Evolutionary conservation across 2,797 vertebrate genomes (phyloP).

Genomic region (Clamator glandarius): DNA sequence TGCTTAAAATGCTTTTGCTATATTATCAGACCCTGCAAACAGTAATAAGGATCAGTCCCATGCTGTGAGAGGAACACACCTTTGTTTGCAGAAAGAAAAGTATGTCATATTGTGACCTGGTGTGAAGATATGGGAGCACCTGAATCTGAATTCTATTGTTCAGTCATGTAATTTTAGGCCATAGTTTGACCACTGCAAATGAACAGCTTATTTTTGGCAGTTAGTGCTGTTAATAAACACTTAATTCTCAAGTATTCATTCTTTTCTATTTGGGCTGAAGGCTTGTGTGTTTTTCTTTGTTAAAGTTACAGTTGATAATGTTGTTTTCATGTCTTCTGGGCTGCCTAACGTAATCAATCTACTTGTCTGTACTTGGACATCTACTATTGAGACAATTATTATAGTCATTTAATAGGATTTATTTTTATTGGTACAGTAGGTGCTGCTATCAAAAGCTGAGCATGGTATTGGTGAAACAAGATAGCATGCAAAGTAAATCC

Average conservation of each 20-base stretch:
- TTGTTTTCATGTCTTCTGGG: background rate
- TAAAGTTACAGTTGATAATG: background rate
- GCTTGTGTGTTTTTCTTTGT: background rate
- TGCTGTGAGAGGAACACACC: background rate
- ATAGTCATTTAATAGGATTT: background rate
- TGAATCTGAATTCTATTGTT: background rate
- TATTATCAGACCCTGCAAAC: background rate
- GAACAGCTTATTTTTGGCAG: background rate
- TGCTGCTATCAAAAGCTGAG: constrained; percentile 4
- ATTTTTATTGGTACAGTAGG: background rate
- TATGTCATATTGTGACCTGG: background rate
- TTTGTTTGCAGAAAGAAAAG: background rate
- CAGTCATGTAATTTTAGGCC: background rate
- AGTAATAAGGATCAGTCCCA: background rate
- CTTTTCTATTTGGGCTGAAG: background rate
- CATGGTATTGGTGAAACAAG: background rate
- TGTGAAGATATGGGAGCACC: background rate
- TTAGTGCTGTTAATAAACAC: background rate
- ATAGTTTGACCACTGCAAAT: background rate
- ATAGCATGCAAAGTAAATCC: background rate
- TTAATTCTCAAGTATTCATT: background rate
- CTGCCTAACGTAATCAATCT: background rate
- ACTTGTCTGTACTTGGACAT: background rate
- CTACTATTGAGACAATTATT: background rate
- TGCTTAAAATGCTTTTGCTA: background rate